A percentile compares a stretch with the other conserved stretches of the same genome.
Conservation (phyloP, 2,888 invertebrate genomes). For the Latrodectus elegans region DNA sequence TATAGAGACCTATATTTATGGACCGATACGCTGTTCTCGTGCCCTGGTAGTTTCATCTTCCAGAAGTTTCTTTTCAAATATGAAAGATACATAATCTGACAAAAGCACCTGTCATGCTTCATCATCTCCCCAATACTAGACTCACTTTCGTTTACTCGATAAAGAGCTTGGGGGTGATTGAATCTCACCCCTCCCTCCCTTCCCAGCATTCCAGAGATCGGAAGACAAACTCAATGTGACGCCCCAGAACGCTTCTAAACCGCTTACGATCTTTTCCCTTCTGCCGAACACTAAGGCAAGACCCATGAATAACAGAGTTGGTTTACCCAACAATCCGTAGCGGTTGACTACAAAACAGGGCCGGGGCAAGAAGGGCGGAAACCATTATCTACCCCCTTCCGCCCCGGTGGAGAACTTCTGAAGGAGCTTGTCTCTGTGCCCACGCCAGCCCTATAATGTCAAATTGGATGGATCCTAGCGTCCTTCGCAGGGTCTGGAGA, state of each 20-base stretch:
- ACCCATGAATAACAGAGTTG: slow-evolving; percentile 50
- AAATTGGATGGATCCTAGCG: slow-evolving; percentile 59
- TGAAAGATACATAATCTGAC: slow-evolving; percentile 51
- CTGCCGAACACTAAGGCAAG: not conserved
- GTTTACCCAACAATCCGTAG: slow-evolving; percentile 59
- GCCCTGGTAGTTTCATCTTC: not conserved
- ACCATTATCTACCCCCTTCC: slow-evolving; percentile 17
- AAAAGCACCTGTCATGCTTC: slow-evolving; percentile 43
- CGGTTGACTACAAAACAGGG: slow-evolving; percentile 30
- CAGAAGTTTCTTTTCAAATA: slow-evolving; percentile 18
- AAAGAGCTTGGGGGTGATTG: slow-evolving; percentile 9
- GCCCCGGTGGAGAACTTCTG: not conserved
- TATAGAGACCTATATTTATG: no score
- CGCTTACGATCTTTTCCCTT: slow-evolving; percentile 38
- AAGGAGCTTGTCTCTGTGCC: not conserved
- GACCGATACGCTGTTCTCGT: no score
- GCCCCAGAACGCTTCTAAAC: slow-evolving; percentile 37
- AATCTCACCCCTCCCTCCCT: not conserved
- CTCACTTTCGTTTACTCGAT: slow-evolving; percentile 3
- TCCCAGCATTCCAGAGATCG: slow-evolving; percentile 11
- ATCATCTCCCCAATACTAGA: slow-evolving; percentile 21
- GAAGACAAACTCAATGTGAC: slow-evolving; percentile 46
- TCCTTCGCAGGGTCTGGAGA: slow-evolving; percentile 7
- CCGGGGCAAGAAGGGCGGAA: slow-evolving; percentile 13
- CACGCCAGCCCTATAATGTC: slow-evolving; percentile 19